Evolutionary conservation across 35 echinoderm and acorn worm species (phyloP), one percentile per base, ranked within the genome.

Genomic region (Lytechinus pictus): DNA sequence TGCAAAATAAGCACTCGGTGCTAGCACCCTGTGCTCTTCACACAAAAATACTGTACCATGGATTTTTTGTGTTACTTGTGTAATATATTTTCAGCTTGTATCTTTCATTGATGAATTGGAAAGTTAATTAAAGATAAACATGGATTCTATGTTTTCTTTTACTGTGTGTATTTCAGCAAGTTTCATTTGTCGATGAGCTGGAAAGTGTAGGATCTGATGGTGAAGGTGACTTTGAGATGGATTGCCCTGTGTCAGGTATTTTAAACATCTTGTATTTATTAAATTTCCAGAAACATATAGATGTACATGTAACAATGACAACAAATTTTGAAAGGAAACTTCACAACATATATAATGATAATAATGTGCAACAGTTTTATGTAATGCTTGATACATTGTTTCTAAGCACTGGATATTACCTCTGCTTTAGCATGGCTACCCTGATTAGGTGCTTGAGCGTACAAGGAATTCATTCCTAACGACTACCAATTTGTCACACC

Each of bases 141-240:
- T 9, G 33, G 16, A 51, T 54, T 27, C 8, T 90, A 8, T 44
- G 14, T 90, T 90, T 44, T 21, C 29, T 90, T 90, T 90, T 29
- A n/a, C n/a, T n/a, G n/a, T n/a, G 21, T 52, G 5, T 54, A 44
- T 90, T 90, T 90, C 52, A 90, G 88, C 88, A 90, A 90, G 88
- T 90, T 19, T 90, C 88, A 10, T 90, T 90, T 90, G 52, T 90
- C 9, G 88, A 90, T 28, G 88, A 90, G 11, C 29, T 90, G 28
- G 88, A 90, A 44, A 90, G 88, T 90, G 10, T 52, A 33, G 88
- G 29, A 90, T 90, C 88, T 90, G 28, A 90, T 10, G 27, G 52
- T 12, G 88, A 90, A 21, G 8, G 52, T 13, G 27, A 90, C 27
- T 27, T 79, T 79, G 19, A 79, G 66, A 19, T 79, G 5, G 66